These are phyloP conservation scores for Sycophaga agraensis DNA, from an alignment of 1,140 invertebrate genomes.

Conservation along the genomic window DNA sequence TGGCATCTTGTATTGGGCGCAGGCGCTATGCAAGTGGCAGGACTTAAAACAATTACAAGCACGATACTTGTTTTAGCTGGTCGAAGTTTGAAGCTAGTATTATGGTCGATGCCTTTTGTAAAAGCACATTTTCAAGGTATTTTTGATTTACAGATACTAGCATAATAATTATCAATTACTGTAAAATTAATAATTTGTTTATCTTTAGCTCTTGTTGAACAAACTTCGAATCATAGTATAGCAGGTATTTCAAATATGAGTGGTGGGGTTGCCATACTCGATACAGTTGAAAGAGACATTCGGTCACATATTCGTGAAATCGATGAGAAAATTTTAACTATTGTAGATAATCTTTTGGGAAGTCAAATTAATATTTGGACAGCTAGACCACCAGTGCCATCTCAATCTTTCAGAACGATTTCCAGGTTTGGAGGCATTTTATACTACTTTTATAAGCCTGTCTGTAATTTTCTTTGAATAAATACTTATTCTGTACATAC, in stretches of 20 bases:
- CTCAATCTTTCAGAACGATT: slow-evolving; percentile 86
- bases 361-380: slow-evolving; percentile 83
- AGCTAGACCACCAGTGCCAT: slow-evolving; percentile 92
- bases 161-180: no score
- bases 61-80: slow-evolving; percentile 91
- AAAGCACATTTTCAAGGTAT: slow-evolving; percentile 66
- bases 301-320: slow-evolving; percentile 88
- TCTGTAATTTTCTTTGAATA: no score
- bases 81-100: slow-evolving; percentile 79
- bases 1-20: slow-evolving; percentile 94
- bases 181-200: no score
- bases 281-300: slow-evolving; percentile 77
- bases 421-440: slow-evolving; percentile 59
- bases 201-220: slow-evolving; percentile 43
- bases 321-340: slow-evolving; percentile 84
- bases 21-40: slow-evolving; percentile 90
- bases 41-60: slow-evolving; percentile 94
- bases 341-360: slow-evolving; percentile 81
- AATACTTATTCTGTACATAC: no score
- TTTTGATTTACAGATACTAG: no score
- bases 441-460: no score
- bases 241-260: slow-evolving; percentile 41
- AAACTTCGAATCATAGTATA: slow-evolving; percentile 44
- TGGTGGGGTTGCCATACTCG: slow-evolving; percentile 58
- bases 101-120: slow-evolving; percentile 75